Evolutionary conservation across 2,888 invertebrate species (phyloP), one percentile per base, ranked within the genome.

Genomic region (Phasia obesa): DNA sequence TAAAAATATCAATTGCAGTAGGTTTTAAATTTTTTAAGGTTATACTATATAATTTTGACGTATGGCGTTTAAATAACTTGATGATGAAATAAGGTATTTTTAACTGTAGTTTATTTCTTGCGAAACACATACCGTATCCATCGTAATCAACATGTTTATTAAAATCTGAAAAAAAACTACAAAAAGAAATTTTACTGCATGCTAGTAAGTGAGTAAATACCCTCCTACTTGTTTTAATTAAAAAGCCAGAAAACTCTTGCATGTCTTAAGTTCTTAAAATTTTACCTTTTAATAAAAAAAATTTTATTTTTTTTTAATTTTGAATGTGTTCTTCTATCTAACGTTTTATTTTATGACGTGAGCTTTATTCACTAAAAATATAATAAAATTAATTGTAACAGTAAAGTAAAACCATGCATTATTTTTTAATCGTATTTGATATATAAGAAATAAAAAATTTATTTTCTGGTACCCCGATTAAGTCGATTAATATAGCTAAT

Each of bases 241-340:
- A n/a, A 64, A 31, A 71, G 57, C 27, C 42, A 31, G 51, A 65
- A 59, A 67, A 59, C 42, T 73, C 5, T 79, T 79, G 79, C 79
- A 67, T 79, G 79, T 79, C 51, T 65, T 27, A 21, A n/a, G 47
- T 65, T 65, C 57, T 71, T 78, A 53, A n/a, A 44, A 53, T 62
- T 60, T 53, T 42, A 57, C 62, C 51, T 60, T 51, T 51, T 49
- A 0, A 49, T 60, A n/a, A 17, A 44, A 49, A 47, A 44, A 1
- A 2, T n/a, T 53, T 13, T 55, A 47, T 35, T 44, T 17, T 3
- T 0, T 59, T 38, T 67, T 25, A n/a, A 25, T 38, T 59, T 67
- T 59, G 49, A 0, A 47, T 21, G 11, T 47, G n/a, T 75, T 76
- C n/a, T 75, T 76, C n/a, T 42, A 17, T 59, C 65, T 49, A 67